A percentile compares a stretch with the other conserved stretches of the same genome.
Conservation (phyloP, 2,888 invertebrate genomes). For the Luffia ferchaultella region DNA sequence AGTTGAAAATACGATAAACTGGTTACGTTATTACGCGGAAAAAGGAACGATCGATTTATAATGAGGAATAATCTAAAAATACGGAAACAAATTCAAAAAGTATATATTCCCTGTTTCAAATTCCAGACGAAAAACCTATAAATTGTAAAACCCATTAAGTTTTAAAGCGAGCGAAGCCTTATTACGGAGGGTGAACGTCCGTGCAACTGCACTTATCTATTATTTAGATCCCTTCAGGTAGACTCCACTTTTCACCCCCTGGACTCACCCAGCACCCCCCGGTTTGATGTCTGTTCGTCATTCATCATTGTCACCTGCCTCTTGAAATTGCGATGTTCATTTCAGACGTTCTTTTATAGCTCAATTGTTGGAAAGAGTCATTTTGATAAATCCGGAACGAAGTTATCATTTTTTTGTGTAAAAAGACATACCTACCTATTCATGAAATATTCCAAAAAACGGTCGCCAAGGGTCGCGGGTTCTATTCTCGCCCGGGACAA, state of each 20-base stretch:
- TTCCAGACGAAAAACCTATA: too few relatives aligned
- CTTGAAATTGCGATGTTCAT: slow-evolving; percentile 24
- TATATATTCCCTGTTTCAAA: too few relatives aligned
- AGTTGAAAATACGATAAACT: too few relatives aligned
- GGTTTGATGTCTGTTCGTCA: slow-evolving; percentile 24
- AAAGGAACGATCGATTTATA: background rate
- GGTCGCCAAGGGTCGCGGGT: too few relatives aligned
- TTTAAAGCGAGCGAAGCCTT: background rate
- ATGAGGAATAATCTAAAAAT: background rate
- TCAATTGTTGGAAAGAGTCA: background rate
- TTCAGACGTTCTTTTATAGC: slow-evolving; percentile 11
- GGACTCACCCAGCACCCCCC: slow-evolving; percentile 3
- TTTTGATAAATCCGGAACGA: background rate
- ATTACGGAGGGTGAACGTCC: too few relatives aligned
- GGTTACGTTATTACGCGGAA: background rate
- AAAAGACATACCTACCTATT: too few relatives aligned
- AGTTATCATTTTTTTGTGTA: background rate
- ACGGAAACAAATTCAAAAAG: background rate
- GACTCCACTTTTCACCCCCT: background rate
- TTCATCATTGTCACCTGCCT: slow-evolving; percentile 28
- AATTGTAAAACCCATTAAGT: background rate
- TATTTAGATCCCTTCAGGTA: background rate
- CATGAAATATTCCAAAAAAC: too few relatives aligned
- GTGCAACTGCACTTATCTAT: background rate
- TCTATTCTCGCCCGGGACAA: too few relatives aligned